These are phyloP conservation scores for Celastrina argiolus DNA, from an alignment of 2,888 invertebrate genomes.

Conservation along the genomic window DNA sequence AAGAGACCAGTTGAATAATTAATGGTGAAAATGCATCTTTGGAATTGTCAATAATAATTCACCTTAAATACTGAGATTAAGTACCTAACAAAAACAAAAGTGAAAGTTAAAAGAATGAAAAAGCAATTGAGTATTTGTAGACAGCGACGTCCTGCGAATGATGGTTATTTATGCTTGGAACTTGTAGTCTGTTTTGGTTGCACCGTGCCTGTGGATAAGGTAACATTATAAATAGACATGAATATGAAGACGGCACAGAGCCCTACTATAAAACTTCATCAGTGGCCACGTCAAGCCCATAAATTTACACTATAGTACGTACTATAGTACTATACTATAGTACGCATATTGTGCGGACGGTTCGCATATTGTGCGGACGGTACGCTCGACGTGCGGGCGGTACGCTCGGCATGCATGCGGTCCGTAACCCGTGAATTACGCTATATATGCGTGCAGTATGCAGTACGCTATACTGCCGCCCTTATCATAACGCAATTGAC, in stretches of 20 bases:
- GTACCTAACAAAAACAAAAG: neutral
- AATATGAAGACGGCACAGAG: no score
- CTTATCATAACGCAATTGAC: no score
- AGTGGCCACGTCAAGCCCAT: no score
- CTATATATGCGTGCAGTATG: neutral
- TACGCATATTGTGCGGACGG: no score
- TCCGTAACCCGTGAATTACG: neutral
- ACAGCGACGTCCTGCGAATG: neutral
- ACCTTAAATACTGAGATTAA: neutral
- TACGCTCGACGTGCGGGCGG: neutral
- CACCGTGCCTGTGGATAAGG: constrained; percentile 56
- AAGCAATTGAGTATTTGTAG: neutral
- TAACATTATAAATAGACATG: no score
- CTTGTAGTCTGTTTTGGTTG: constrained; percentile 63
- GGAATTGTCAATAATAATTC: neutral
- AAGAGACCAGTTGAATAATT: no score
- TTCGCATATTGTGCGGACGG: no score
- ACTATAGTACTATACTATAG: no score
- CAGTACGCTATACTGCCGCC: no score
- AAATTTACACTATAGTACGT: no score
- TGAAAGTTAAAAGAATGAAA: neutral
- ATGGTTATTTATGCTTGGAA: constrained; percentile 44
- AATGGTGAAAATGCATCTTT: neutral
- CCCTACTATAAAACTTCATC: no score
- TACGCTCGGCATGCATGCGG: neutral